phyloP scores from a whole-genome alignment of 2,113 vertebrate genomes.

The Vulpes ferrilata region DNA sequence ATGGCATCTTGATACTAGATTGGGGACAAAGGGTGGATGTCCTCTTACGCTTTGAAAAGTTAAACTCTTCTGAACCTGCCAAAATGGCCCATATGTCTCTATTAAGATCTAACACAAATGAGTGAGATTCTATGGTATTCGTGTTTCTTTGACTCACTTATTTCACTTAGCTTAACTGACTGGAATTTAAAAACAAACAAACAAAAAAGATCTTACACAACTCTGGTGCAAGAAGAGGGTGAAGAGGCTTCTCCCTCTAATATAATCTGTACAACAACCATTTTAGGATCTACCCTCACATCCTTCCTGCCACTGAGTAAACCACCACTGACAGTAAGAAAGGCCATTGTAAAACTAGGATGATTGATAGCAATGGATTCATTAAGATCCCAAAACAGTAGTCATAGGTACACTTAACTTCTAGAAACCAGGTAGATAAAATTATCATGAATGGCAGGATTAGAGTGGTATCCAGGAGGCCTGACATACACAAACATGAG shows the following conservation, averaged over 20 bases:
- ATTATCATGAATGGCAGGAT: neutral
- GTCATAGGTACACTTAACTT: neutral
- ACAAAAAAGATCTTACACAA: neutral
- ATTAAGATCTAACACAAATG: neutral
- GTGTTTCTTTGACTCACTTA: neutral
- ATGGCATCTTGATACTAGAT: neutral
- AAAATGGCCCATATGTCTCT: neutral
- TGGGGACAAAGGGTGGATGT: neutral
- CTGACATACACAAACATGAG: neutral
- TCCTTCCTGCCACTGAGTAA: no score
- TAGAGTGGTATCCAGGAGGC: neutral
- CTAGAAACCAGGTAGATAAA: neutral
- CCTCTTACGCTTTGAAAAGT: neutral
- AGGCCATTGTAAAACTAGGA: neutral
- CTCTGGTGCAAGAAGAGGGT: neutral
- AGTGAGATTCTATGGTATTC: neutral
- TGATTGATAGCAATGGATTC: neutral
- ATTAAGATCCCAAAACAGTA: neutral
- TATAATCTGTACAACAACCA: rapidly evolving
- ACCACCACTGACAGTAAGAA: neutral
- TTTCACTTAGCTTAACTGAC: neutral
- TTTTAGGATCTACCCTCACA: neutral
- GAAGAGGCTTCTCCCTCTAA: neutral
- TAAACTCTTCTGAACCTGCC: neutral
- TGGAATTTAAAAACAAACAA: neutral